Evolutionary conservation across 2,888 invertebrate species (phyloP), one percentile per base, ranked within the genome.

Genomic region (Phortica okadai): DNA sequence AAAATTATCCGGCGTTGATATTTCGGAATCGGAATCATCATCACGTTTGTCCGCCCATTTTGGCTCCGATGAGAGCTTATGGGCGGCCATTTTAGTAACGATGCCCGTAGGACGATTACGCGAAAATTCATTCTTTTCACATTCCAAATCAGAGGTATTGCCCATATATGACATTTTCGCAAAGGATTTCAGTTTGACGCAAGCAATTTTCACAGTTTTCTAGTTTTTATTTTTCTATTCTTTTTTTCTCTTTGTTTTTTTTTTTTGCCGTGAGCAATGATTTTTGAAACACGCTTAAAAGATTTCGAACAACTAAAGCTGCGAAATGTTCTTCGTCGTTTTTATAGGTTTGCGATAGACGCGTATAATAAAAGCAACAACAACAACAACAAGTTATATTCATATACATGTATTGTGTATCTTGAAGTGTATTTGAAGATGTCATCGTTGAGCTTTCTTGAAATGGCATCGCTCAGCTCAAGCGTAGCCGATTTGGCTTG

Each of bases 1-100:
- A 91, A 96, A 96, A 90, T 96, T 94, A 79, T 94, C 95, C 10
- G 94, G 93, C 89, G 95, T 94, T 85, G 95, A 95, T 77, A 95
- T 95, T 87, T 96, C 96, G 86, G 96, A 96, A 91, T 96, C 96
- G 78, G 95, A 95, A 91, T 96, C 96, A 91, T 95, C 95, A 90
- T 95, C 95, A 90, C 88, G 86, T 81, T 91, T 91, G 70, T 89
- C 89, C 16, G 86, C 81, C 91, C 91, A 92, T 76, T 90, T 89
- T 5, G 90, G 88, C 78, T 91, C 91, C 74, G 88, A 76, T 21
- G 90, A 89, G 10, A 90, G 80, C 83, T 91, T 91, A 75, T 89
- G 88, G 41, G 89, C 89, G 54, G 89, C 88, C 85, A 89, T 84
- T 83, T 90, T 91, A 74, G 89, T 88, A 56, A 90, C 89, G 62